These are phyloP conservation scores for Ictidomys tridecemlineatus DNA, from an alignment of 2,113 vertebrate species.

Conservation along the genomic window DNA sequence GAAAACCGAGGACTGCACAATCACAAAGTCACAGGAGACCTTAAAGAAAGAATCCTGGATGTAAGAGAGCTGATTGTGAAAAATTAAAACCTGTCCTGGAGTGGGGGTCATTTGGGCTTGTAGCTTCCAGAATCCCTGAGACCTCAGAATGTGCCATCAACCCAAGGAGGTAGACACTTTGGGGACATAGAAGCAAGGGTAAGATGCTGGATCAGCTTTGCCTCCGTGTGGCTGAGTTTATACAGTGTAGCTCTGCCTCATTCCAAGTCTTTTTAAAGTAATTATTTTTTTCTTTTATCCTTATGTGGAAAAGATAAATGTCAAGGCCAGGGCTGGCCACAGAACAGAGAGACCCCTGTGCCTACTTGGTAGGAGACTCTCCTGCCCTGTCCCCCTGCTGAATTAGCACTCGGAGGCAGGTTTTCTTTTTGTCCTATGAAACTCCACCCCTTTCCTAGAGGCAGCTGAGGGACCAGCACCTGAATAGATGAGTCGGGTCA, in stretches of 20 bases:
- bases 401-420: background rate
- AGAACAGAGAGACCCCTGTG: background rate
- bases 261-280: background rate
- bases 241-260: no score
- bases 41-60: background rate
- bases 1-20: background rate
- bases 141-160: background rate
- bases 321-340: background rate
- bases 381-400: background rate
- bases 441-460: background rate
- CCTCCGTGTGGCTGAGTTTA: background rate
- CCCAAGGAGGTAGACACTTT: background rate
- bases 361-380: accelerated
- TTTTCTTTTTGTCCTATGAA: background rate
- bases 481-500: background rate
- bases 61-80: no score
- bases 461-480: background rate
- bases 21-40: background rate
- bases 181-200: background rate
- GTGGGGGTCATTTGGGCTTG: background rate
- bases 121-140: background rate
- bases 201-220: background rate
- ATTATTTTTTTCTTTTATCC: background rate
- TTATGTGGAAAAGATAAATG: background rate
- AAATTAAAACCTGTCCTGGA: background rate